phyloP scores from a whole-genome alignment of 2,113 vertebrate species.

The Meles meles region DNA sequence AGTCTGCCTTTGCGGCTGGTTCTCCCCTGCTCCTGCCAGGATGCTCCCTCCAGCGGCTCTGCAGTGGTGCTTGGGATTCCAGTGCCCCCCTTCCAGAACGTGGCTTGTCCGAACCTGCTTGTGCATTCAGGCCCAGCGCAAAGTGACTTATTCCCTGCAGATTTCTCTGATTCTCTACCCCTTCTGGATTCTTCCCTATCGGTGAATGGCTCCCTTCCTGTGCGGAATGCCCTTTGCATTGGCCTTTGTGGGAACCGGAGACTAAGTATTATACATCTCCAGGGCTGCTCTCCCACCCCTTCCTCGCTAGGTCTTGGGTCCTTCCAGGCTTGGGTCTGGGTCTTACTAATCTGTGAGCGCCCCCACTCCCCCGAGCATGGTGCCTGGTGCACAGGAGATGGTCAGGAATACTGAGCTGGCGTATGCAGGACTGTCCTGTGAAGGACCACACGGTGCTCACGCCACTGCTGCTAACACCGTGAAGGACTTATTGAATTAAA shows the following conservation, averaged over 20 bases:
- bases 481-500: not conserved
- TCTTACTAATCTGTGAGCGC: not conserved
- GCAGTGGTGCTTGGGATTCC: fast-evolving
- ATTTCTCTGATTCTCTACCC: not conserved
- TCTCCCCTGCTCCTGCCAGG: not conserved
- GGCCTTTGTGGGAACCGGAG: not conserved
- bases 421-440: not conserved
- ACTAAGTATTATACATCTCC: fast-evolving
- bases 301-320: not conserved
- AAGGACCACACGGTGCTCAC: not conserved
- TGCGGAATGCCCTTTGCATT: not conserved
- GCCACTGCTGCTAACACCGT: not conserved
- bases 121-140: not conserved
- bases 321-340: not conserved
- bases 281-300: fast-evolving
- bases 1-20: not conserved
- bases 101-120: not conserved
- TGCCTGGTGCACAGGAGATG: not conserved
- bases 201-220: no score
- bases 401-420: not conserved
- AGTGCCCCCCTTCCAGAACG: not conserved
- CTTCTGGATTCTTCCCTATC: not conserved
- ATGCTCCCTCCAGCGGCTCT: not conserved
- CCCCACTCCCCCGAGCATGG: fast-evolving
- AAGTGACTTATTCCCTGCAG: not conserved